phyloP scores from a whole-genome alignment of 2,113 vertebrate species.

The Saguinus midas region DNA sequence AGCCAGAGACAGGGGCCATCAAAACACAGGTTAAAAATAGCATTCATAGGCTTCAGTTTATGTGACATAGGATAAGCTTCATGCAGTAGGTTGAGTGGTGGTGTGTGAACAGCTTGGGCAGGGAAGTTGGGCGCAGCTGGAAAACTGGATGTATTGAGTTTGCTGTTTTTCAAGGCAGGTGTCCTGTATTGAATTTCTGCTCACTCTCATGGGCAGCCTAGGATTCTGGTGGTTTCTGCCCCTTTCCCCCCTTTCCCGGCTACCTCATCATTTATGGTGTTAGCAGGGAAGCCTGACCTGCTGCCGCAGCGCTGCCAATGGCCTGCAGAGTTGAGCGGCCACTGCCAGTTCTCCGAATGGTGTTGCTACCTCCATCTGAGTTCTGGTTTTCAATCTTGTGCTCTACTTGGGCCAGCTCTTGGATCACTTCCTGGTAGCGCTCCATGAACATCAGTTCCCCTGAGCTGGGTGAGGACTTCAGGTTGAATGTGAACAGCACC shows the following conservation, averaged over 20 bases:
- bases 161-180: neutral
- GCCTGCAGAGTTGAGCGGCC: conserved; percentile 93
- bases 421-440: conserved; percentile 90
- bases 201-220: neutral
- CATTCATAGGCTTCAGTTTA: neutral
- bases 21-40: neutral
- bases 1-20: neutral
- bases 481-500: conserved; percentile 93
- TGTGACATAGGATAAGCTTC: neutral
- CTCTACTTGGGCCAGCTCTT: conserved; percentile 92
- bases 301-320: conserved; percentile 95
- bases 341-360: conserved; percentile 86
- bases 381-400: conserved; percentile 93
- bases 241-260: neutral
- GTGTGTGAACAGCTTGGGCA: neutral
- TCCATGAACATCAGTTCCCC: conserved; percentile 96
- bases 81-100: rapidly evolving
- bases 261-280: neutral
- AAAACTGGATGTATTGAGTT: neutral
- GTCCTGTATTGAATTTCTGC: neutral
- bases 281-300: conserved; percentile 84
- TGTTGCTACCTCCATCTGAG: conserved; percentile 76
- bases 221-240: neutral
- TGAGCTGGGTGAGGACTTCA: conserved; percentile 87
- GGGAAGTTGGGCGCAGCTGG: neutral